A percentile compares a stretch with the other conserved stretches of the same genome.
These are phyloP conservation scores for Macrobrachium nipponense DNA, from an alignment of 1,140 invertebrate species.

Conservation along the genomic window DNA sequence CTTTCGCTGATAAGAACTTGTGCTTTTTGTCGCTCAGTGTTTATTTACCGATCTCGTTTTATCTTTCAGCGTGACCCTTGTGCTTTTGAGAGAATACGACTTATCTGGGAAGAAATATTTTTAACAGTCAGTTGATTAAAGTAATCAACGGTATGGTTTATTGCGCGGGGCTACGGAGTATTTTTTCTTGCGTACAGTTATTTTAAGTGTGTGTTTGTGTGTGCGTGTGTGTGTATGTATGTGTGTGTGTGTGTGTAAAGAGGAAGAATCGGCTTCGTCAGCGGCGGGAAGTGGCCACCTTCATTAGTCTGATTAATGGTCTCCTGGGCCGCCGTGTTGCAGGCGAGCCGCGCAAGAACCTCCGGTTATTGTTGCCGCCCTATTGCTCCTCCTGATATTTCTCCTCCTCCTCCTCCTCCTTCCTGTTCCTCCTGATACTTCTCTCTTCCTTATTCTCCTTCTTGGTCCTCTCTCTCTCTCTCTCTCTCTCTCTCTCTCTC, in stretches of 20 bases:
- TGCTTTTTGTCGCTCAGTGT: too few relatives aligned
- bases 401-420: background rate
- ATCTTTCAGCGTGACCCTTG: too few relatives aligned
- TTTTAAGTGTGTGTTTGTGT: too few relatives aligned
- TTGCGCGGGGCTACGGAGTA: too few relatives aligned
- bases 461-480: background rate
- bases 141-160: too few relatives aligned
- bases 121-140: too few relatives aligned
- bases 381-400: slow-evolving; percentile 9
- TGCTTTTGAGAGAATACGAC: too few relatives aligned
- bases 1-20: too few relatives aligned
- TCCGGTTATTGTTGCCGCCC: slow-evolving; percentile 17
- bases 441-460: background rate
- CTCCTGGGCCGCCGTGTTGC: slow-evolving; percentile 30
- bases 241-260: background rate
- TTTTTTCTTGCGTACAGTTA: too few relatives aligned
- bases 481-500: background rate
- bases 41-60: too few relatives aligned
- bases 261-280: slow-evolving; percentile 56
- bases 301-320: slow-evolving; percentile 61
- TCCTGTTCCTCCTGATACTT: background rate
- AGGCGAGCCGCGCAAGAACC: slow-evolving; percentile 34
- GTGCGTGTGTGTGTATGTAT: too few relatives aligned
- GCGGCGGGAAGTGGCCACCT: slow-evolving; percentile 56
- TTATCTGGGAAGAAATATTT: too few relatives aligned